Conservation (phyloP, 1,140 invertebrate species). For the Tetranychus urticae region DNA sequence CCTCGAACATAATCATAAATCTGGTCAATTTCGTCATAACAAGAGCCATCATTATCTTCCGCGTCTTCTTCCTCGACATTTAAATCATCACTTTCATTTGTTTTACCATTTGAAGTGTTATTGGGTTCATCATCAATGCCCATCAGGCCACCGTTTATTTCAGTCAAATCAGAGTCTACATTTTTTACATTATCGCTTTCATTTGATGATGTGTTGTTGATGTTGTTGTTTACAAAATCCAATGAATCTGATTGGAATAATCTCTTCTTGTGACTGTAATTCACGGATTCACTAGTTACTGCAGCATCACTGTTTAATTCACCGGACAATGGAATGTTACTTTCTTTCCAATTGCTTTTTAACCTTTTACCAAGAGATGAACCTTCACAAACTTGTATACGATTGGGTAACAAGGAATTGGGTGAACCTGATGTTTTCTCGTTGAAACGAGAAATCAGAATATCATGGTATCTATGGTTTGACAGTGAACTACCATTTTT, state of each 20-base stretch:
- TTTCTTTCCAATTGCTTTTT: constrained; percentile 4
- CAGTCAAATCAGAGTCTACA: not conserved
- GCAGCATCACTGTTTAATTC: no score
- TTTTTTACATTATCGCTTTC: not conserved
- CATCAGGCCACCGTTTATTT: not conserved
- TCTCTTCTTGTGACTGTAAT: no score
- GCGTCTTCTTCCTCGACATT: not conserved
- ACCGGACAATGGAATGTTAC: not conserved
- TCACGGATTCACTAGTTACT: no score
- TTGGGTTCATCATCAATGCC: not conserved
- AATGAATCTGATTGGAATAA: no score
- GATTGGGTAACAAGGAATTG: constrained; percentile 54
- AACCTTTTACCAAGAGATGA: constrained; percentile 16
- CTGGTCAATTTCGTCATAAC: constrained; percentile 81
- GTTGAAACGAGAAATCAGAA: constrained; percentile 50
- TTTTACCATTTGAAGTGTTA: not conserved
- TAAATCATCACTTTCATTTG: not conserved
- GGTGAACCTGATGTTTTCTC: constrained; percentile 26
- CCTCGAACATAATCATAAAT: constrained; percentile 86
- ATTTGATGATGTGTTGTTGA: not conserved
- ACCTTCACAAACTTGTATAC: constrained; percentile 31
- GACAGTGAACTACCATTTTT: constrained; percentile 56
- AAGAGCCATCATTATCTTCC: not conserved
- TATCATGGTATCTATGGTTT: constrained; percentile 48
- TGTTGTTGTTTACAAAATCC: not conserved